Conservation (phyloP, 2,888 invertebrate genomes). For the Emmelina monodactyla region DNA sequence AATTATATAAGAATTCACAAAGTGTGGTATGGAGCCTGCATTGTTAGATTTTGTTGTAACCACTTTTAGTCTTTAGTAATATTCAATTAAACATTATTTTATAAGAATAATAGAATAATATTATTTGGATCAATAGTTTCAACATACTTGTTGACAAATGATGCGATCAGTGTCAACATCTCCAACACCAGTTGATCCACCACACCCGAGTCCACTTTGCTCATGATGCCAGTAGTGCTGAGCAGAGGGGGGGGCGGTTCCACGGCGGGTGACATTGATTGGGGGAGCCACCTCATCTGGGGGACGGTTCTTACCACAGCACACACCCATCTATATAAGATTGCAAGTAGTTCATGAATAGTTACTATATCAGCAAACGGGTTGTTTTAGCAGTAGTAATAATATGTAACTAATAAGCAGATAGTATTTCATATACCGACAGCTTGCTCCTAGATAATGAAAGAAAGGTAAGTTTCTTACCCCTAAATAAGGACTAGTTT, state of each 20-base stretch:
- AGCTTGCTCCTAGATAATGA: no score
- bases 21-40: no score
- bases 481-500: no score
- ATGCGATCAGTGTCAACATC: slow-evolving; percentile 80
- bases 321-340: slow-evolving; percentile 72
- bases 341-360: not conserved
- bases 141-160: slow-evolving; percentile 78
- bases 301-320: slow-evolving; percentile 75
- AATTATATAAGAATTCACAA: no score
- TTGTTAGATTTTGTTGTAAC: no score
- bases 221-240: slow-evolving; percentile 21
- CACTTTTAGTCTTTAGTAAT: no score
- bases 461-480: no score
- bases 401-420: no score
- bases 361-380: not conserved
- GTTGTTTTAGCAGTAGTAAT: no score
- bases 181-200: slow-evolving; percentile 81
- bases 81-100: not conserved
- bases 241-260: slow-evolving; percentile 21
- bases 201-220: slow-evolving; percentile 43
- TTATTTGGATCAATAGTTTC: not conserved
- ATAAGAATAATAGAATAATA: not conserved
- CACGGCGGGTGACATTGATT: no score
- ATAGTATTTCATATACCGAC: no score
- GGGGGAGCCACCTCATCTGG: slow-evolving; percentile 55